Evolutionary conservation across 2,888 invertebrate genomes (phyloP), one percentile per base, ranked within the genome.

Genomic region (Oithona nana): DNA sequence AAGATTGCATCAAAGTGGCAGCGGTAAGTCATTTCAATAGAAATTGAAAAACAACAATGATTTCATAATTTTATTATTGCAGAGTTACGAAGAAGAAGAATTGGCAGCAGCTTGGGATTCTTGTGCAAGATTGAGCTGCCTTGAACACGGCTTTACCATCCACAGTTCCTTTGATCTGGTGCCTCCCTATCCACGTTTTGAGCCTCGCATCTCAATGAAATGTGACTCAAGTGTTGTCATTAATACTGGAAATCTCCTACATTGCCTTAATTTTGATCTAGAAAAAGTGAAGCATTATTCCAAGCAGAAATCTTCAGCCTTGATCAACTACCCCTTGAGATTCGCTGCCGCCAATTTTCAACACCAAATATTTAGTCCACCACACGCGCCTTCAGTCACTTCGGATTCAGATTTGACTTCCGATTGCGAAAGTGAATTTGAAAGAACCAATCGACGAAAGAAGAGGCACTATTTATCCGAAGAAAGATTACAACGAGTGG

Each of bases 141-240:
- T 88, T 64, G 83, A 84, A 70, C 93, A 94, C 72, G 88, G 90
- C 70, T 83, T 90, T 68, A 88, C 90, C 56, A 82, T 93, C 66
- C 92, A 94, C 74, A 88, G 89, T 67, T 87, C 86, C 71, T 89
- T 90, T 72, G 87, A 88, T 71, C 83, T 88, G 68, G 85, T 87
- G n/a, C 82, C 85, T 54, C 87, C 88, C 58, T 85, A 83, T 68
- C 88, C 87, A 28, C 78, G 80, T 72, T 85, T 85, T 69, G 81
- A 72, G 64, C 72, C 75, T 13, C 69, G 68, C 50, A 69, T 74
- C 28, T 75, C 74, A 64, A 71, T 78, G 66, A 75, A 76, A 67
- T 71, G 73, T 58, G 74, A 75, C 66, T 74, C 76, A 55, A 71
- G 83, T 68, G 83, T 87, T 64, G 81, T 89, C 56, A 80, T 89